phyloP scores from a whole-genome alignment of 2,888 invertebrate genomes.

The Oegoconia quadripuncta region DNA sequence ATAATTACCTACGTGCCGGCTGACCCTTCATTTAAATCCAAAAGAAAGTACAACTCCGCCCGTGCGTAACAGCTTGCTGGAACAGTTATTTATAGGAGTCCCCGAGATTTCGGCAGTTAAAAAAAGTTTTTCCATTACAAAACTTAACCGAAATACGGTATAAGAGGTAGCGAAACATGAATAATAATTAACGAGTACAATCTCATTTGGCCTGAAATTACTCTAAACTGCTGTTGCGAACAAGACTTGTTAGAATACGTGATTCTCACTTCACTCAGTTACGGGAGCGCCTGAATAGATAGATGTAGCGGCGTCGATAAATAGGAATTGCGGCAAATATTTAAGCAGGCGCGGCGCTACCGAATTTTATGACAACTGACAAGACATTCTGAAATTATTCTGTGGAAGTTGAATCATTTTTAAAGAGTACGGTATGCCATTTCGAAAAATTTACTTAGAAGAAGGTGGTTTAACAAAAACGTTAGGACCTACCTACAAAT shows the following conservation, averaged over 20 bases:
- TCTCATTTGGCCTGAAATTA: constrained; percentile 9
- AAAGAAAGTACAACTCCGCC: constrained; percentile 44
- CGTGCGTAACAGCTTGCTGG: constrained; percentile 76
- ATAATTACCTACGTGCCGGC: constrained; percentile 70
- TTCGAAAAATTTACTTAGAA: too few relatives aligned
- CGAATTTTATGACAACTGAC: not conserved
- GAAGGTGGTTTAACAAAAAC: too few relatives aligned
- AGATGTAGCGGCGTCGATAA: not conserved
- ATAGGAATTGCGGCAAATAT: not conserved
- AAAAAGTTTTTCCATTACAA: constrained; percentile 74
- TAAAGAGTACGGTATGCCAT: too few relatives aligned
- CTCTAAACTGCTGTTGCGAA: constrained; percentile 1
- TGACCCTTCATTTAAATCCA: constrained; percentile 59
- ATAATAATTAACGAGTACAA: constrained; percentile 54
- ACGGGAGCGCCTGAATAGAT: not conserved
- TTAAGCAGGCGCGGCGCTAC: not conserved
- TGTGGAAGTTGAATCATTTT: too few relatives aligned
- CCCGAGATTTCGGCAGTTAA: constrained; percentile 64
- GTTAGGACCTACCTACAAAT: too few relatives aligned
- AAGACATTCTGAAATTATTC: too few relatives aligned
- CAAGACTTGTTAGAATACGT: not conserved
- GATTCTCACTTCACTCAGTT: not conserved
- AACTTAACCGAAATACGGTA: constrained; percentile 53
- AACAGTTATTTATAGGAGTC: constrained; percentile 71
- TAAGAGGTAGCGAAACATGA: constrained; percentile 55